Evolutionary conservation across 2,797 vertebrate species (phyloP), one percentile per base, ranked within the genome.

Genomic region (Coregonus ussuriensis): DNA sequence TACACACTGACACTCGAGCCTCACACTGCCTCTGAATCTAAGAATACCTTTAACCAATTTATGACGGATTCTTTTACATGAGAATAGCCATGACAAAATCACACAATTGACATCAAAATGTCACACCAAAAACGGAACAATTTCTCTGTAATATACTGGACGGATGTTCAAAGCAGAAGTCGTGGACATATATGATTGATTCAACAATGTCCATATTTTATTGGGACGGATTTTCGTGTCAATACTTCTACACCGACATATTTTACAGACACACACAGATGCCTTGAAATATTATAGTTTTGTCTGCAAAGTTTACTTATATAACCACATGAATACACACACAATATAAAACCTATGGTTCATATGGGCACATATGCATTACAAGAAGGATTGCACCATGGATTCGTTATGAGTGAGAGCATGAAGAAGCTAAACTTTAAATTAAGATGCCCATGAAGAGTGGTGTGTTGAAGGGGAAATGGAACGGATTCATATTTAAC

Each of bases 401-500:
- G 83, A 84, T 74, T 83, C 85, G 72, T 84, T 85, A 87, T 83
- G 85, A 85, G 86, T 79, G 83, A 88, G 80, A 86, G 78, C 87
- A 88, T 77, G 80, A 87, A 78, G 78, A 81, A 75, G 87, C 79
- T 83, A 83, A 82, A 89, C 83, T 86, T 88, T 81, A 88, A 87
- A 88, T 82, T 65, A 89, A 88, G 59, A 63, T 63, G 83, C 85
- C 84, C 74, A 83, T 86, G 85, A 85, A 70, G 65, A 87, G 67
- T 47, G 33, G 54, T 37, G 72, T 75, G 81, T 85, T 14, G 5
- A 53, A 76, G n/a, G 47, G 41, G 65, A 54, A 53, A 63, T 73
- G 70, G 65, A 73, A 35, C 31, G 78, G 88, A 86, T 91, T 91
- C 89, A 92, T 92, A 91, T 90, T 92, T 91, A 92, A 93, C 91